Conservation (phyloP, 2,113 vertebrate genomes). For the Mormyrus iriodes region DNA sequence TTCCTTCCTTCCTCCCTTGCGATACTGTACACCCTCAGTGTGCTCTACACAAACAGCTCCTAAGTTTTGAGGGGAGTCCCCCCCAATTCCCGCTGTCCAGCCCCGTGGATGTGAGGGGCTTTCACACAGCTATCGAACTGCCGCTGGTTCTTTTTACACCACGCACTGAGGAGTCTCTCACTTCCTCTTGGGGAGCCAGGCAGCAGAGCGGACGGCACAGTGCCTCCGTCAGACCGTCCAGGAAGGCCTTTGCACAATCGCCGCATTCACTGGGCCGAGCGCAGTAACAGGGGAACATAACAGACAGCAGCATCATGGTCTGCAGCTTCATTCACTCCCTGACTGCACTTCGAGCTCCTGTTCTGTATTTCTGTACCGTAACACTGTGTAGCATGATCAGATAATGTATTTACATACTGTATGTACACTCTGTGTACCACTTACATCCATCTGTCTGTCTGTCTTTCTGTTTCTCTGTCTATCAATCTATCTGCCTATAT, state of each 20-base stretch:
- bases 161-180: background rate
- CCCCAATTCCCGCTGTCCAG: background rate
- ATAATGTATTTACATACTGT: background rate
- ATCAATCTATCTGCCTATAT: no score
- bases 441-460: background rate
- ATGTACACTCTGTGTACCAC: background rate
- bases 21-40: background rate
- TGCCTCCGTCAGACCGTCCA: background rate
- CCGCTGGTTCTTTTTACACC: background rate
- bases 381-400: background rate
- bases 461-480: background rate
- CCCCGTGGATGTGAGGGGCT: background rate
- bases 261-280: background rate
- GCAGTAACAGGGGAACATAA: background rate
- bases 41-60: background rate
- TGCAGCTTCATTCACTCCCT: background rate
- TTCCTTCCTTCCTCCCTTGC: background rate
- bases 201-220: background rate
- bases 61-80: background rate
- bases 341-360: background rate
- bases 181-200: background rate
- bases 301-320: conserved; percentile 22
- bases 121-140: background rate
- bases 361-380: background rate
- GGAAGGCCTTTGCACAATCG: background rate